A percentile compares a stretch with the other conserved stretches of the same genome.
Conservation (phyloP, 2,113 vertebrate species). For the Elephas maximus region DNA sequence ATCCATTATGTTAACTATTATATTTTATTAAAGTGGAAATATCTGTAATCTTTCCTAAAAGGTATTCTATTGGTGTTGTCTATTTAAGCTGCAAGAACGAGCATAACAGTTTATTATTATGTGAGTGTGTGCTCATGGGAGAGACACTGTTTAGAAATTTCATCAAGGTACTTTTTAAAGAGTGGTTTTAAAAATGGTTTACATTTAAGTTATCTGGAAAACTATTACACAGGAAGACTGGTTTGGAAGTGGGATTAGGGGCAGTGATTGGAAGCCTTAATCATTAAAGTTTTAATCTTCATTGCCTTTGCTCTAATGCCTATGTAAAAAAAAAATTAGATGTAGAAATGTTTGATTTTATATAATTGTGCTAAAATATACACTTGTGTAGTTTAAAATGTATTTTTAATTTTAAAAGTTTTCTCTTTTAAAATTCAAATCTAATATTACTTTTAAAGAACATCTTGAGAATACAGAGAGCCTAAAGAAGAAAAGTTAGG, state of each 20-base stretch:
- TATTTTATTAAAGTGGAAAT: constrained; percentile 8
- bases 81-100: constrained; percentile 37
- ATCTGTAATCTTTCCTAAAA: constrained; percentile 8
- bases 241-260: background rate
- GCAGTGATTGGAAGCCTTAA: background rate
- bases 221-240: background rate
- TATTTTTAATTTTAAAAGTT: constrained; percentile 50
- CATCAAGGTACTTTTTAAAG: background rate
- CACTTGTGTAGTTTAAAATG: background rate
- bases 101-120: background rate
- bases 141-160: background rate
- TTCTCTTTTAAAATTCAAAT: background rate
- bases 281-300: constrained; percentile 44
- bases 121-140: background rate
- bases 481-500: constrained; percentile 48
- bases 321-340: background rate
- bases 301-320: constrained; percentile 53
- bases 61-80: background rate
- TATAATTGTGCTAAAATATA: background rate
- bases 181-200: constrained; percentile 43
- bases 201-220: background rate
- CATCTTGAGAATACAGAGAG: constrained; percentile 20
- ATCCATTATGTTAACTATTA: background rate
- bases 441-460: constrained; percentile 5
- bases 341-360: constrained; percentile 10